Evolutionary conservation across 2,888 invertebrate species (phyloP), one percentile per base, ranked within the genome.

Genomic region (Gastracanthus pulcherrimus): DNA sequence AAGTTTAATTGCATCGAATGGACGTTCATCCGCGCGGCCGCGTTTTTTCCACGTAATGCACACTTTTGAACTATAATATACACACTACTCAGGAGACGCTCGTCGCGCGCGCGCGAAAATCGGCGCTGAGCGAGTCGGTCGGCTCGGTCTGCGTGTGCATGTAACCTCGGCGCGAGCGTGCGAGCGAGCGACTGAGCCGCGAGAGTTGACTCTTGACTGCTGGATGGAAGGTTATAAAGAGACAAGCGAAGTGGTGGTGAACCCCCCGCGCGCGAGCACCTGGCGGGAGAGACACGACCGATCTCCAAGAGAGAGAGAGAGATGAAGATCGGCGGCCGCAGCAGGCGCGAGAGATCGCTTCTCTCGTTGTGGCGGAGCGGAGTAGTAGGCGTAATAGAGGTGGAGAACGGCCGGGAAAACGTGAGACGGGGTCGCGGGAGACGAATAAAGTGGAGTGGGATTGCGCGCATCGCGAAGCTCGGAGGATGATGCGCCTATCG

Each of bases 1-100:
- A 90, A 90, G 90, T 90, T 87, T 84, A 84, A 86, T 87, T 86
- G 86, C 86, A 86, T 87, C 84, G 85, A 86, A 89, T 88, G 85
- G 87, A 85, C 84, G 85, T 79, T 82, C 81, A 82, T 81, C 75
- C 75, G 79, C 66, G 7, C 48, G 48, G 38, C 41, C 7, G 36
- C n/a, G 67, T 34, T 31, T 51, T 38, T 16, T 45, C 19, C n/a
- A n/a, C n/a, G n/a, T n/a, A n/a, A n/a, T n/a, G n/a, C n/a, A n/a
- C n/a, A n/a, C n/a, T n/a, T n/a, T n/a, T n/a, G n/a, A n/a, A n/a
- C n/a, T n/a, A n/a, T n/a, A n/a, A n/a, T n/a, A n/a, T n/a, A n/a
- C n/a, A n/a, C n/a, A n/a, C n/a, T n/a, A n/a, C n/a, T n/a, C n/a
- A n/a, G n/a, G n/a, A n/a, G n/a, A n/a, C n/a, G n/a, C n/a, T n/a